Percentiles rank a stretch among this genome's conserved stretches.
Evolutionary conservation across 2,797 vertebrate species (phyloP).

Genomic region (Notoglanidium macrostoma): DNA sequence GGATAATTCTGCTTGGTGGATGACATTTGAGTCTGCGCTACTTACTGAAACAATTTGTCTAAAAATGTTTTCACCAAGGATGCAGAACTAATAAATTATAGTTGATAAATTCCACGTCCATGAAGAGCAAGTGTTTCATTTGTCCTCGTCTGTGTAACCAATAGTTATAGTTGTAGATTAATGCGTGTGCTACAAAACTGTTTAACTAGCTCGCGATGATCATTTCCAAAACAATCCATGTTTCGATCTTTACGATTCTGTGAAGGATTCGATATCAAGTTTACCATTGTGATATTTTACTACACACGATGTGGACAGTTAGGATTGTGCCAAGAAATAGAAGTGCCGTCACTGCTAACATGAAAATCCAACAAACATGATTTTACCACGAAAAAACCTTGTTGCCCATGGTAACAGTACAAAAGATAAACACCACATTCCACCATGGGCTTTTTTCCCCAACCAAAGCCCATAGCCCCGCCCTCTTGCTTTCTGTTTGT

Average conservation of each 20-base stretch:
- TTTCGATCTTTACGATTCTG: background rate
- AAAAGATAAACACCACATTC: background rate
- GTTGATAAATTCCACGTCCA: conserved; percentile 7
- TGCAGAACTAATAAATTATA: conserved; percentile 28
- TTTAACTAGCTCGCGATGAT: background rate
- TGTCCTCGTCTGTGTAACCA: background rate
- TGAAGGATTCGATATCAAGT: background rate
- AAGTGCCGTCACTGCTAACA: background rate
- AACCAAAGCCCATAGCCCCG: background rate
- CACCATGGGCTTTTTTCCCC: background rate
- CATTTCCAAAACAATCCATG: background rate
- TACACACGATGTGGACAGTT: background rate
- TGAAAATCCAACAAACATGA: background rate
- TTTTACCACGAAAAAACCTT: background rate
- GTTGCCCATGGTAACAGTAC: background rate
- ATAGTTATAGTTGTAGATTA: background rate
- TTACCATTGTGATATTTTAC: background rate
- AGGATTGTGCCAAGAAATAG: background rate
- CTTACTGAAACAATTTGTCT: conserved; percentile 22
- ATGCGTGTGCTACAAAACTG: background rate
- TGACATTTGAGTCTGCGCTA: conserved; percentile 23
- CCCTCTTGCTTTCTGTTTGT: background rate
- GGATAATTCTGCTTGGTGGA: conserved; percentile 18
- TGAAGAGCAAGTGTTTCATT: background rate
- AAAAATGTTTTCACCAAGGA: background rate